Conservation (phyloP, 1,140 invertebrate species). For the Pachypsylla venusta region DNA sequence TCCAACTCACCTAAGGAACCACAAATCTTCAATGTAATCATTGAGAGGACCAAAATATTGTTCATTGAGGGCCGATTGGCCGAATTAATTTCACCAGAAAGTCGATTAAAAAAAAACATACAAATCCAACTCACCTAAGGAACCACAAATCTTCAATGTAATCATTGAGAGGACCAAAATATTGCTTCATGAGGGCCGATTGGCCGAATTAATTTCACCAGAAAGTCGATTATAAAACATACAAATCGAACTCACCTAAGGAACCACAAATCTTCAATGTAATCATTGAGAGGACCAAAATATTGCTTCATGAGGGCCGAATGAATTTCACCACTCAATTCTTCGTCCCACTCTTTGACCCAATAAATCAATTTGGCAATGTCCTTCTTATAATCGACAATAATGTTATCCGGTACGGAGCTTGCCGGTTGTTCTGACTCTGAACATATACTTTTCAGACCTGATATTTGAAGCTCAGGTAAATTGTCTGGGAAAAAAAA, state of each 20-base stretch:
- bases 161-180: neutral
- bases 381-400: no score
- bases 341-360: neutral
- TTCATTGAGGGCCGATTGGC: no score
- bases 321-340: neutral
- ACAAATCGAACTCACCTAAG: slow-evolving; percentile 2
- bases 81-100: no score
- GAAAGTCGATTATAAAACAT: no score
- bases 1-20: slow-evolving; percentile 5
- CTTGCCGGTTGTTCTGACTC: no score
- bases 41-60: neutral
- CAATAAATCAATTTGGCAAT: neutral
- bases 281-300: neutral
- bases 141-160: neutral
- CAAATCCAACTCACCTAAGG: slow-evolving; percentile 2
- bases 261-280: neutral
- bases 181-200: neutral
- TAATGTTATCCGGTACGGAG: no score
- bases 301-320: neutral
- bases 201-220: no score
- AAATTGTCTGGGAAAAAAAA: neutral
- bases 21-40: neutral
- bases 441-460: no score
- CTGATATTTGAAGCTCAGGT: neutral
- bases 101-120: no score